Percentiles rank a stretch among this genome's conserved stretches.
Conservation (phyloP, 2,797 vertebrate genomes). For the Myotis myotis region DNA sequence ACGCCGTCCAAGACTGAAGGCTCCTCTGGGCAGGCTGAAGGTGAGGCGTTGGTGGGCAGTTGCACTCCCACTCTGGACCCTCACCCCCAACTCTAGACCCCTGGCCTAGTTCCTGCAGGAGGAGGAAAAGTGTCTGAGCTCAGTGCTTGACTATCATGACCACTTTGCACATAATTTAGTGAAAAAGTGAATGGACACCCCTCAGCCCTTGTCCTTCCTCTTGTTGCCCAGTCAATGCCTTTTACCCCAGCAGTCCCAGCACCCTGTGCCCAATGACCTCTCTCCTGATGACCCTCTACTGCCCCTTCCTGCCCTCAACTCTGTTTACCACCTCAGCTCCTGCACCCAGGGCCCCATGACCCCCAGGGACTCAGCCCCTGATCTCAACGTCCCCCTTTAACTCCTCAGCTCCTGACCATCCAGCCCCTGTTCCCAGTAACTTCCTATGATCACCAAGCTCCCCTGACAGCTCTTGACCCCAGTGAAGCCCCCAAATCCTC, state of each 20-base stretch:
- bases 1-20: conserved; percentile 95
- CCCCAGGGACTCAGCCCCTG: background rate
- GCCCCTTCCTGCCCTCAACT: background rate
- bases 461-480: background rate
- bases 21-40: conserved; percentile 91
- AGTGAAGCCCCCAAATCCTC: background rate
- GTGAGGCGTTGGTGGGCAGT: conserved; percentile 80
- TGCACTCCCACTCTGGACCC: background rate
- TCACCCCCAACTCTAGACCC: background rate
- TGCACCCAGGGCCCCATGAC: background rate
- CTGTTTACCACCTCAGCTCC: background rate
- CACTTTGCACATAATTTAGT: conserved; percentile 1
- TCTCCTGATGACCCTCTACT: background rate
- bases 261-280: background rate
- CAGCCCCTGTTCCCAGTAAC: background rate
- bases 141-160: background rate
- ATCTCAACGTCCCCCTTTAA: background rate
- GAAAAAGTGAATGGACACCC: background rate
- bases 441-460: background rate
- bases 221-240: background rate
- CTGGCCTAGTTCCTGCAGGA: conserved; percentile 49
- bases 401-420: background rate
- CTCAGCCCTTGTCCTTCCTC: background rate
- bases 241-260: background rate
- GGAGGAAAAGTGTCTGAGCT: conserved; percentile 33